A percentile compares a stretch with the other conserved stretches of the same genome.
These are phyloP conservation scores for Copidosoma aretas DNA, from an alignment of 2,888 invertebrate species.

Conservation along the genomic window DNA sequence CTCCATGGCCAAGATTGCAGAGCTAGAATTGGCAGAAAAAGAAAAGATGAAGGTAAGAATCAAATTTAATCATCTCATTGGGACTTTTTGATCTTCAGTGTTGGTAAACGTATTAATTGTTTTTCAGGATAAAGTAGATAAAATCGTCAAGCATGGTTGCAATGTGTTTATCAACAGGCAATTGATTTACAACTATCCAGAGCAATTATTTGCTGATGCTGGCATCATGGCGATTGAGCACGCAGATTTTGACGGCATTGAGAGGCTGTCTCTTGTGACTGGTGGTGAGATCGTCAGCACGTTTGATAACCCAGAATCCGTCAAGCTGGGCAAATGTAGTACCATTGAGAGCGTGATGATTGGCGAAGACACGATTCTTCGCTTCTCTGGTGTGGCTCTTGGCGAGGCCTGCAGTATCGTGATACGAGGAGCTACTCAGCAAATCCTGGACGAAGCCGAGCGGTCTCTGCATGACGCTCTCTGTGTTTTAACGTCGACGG, in stretches of 20 bases:
- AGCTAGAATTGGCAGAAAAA: conserved; percentile 96
- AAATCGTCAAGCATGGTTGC: conserved; percentile 91
- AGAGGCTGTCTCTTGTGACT: conserved; percentile 94
- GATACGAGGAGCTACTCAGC: conserved; percentile 96
- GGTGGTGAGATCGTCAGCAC: conserved; percentile 99
- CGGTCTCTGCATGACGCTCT: conserved; percentile 97
- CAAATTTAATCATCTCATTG: too few species aligned
- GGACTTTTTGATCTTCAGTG: too few species aligned
- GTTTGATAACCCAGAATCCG: conserved; percentile 90
- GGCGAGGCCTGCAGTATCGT: conserved; percentile 98
- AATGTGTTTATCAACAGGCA: conserved; percentile 99
- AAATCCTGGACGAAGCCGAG: conserved; percentile 98
- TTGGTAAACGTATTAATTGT: background rate
- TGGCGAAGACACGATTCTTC: conserved; percentile 93
- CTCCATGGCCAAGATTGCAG: conserved; percentile 94
- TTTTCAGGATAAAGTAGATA: conserved; percentile 86
- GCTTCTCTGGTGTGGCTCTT: conserved; percentile 92
- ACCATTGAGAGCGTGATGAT: conserved; percentile 97
- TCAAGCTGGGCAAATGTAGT: conserved; percentile 92
- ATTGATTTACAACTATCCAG: conserved; percentile 99
- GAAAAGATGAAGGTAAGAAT: conserved; percentile 89
- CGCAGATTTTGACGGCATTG: conserved; percentile 99
- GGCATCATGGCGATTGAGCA: conserved; percentile 99
- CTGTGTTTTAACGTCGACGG: conserved; percentile 94
- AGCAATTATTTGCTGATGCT: conserved; percentile 98